phyloP scores from a whole-genome alignment of 2,113 vertebrate species.

The Tor tambroides region DNA sequence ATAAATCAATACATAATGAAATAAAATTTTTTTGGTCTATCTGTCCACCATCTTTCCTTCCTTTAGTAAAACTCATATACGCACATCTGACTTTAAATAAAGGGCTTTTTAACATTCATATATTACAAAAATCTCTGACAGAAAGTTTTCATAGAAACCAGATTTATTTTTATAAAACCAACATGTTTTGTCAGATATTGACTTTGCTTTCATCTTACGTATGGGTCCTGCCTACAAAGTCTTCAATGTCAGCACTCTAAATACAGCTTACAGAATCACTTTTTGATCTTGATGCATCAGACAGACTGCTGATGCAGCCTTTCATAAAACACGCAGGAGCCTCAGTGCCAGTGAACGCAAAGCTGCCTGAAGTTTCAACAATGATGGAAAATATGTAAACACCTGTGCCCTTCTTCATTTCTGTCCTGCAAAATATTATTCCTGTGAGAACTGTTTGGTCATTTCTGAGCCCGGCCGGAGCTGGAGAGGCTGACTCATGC shows the following conservation, averaged over 20 bases:
- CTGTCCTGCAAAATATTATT: constrained; percentile 48
- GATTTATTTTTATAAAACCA: constrained; percentile 17
- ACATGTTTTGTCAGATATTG: constrained; percentile 11
- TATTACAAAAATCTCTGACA: neutral
- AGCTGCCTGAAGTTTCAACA: constrained; percentile 45
- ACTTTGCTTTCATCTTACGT: constrained; percentile 28
- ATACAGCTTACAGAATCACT: constrained; percentile 26
- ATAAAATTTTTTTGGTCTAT: neutral
- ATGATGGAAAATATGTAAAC: constrained; percentile 46
- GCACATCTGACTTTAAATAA: neutral
- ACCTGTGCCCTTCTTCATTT: constrained; percentile 41
- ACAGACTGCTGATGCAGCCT: constrained; percentile 43
- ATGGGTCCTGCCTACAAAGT: constrained; percentile 2
- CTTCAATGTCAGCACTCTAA: constrained; percentile 35
- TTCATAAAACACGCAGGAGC: constrained; percentile 42
- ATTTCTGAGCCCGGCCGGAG: neutral
- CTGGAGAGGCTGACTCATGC: constrained; percentile 20
- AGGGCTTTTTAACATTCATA: neutral
- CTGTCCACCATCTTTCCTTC: neutral
- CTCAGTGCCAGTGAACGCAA: constrained; percentile 3
- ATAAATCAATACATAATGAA: neutral
- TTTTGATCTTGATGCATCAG: constrained; percentile 45
- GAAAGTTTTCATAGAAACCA: constrained; percentile 14
- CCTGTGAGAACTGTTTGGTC: constrained; percentile 36
- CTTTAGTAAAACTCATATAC: neutral